Base-by-base conservation (phyloP, 2,113 vertebrate genomes). In the Zootoca vivipara region DNA sequence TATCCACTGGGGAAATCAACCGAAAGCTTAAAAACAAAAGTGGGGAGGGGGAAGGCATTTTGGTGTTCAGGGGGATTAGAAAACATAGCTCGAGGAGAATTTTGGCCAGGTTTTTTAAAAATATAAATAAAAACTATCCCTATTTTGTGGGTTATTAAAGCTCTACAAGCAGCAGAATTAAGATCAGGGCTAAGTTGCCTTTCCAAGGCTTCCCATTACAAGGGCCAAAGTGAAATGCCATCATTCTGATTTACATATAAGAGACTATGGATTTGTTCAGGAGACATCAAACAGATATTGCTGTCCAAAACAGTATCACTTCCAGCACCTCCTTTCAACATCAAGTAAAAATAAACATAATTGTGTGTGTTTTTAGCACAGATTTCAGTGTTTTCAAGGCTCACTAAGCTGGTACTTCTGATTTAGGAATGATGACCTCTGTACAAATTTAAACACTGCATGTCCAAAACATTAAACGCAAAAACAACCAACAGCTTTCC, bases 31-130 rank as follows among this genome's bases (percentile, higher is more conserved):
- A 62, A 86, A 94, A 52, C 38, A 40, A 81, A 40, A 62, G 12
- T 46, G 87, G 84, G 91, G 89, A 82, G 40, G 30, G 15, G 52
- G 86, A 83, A 91, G 89, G 84, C 74, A 93, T 87, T 38, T 87
- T 26, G 0, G 1, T 81, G 88, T 91, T 78, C 42, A 85, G 86
- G 96, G 93, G 93, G 72, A 91, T 93, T 91, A 65, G 20, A 90
- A 93, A 85, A 95, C 93, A 89, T 89, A 92, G 92, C 82, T 86
- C 87, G 38, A 40, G 94, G 70, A 69, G 90, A 94, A 94, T 90
- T 88, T 28, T 89, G 94, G 90, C 70, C 91, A 93, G 10, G 42
- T 82, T 88, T 85, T 84, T 65, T 86, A 92, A 90, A 38, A 38
- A 38, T 38, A 38, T n/a, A 38, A 38, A 38, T 3, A 38, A 38